These are phyloP conservation scores for Malacosoma neustria DNA, from an alignment of 2,888 invertebrate species.

Conservation along the genomic window DNA sequence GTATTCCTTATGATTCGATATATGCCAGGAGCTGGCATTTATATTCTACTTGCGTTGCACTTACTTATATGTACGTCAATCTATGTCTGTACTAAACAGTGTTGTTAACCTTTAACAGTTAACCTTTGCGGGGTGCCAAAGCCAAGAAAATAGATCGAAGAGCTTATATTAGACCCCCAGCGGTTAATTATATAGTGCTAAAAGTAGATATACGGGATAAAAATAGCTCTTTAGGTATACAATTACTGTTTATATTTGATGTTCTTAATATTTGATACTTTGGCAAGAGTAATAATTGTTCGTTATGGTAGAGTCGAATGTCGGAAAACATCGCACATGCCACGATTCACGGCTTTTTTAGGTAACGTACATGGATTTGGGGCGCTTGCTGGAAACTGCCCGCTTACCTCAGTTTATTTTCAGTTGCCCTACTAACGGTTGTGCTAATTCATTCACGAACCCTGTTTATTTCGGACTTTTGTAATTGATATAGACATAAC, in stretches of 20 bases:
- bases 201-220: too few species aligned
- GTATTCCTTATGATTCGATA: slow-evolving; percentile 16
- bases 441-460: slow-evolving; percentile 28
- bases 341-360: slow-evolving; percentile 51
- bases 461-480: too few species aligned
- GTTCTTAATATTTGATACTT: too few species aligned
- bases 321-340: slow-evolving; percentile 32
- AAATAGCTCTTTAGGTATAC: too few species aligned
- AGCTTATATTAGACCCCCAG: too few species aligned
- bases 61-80: slow-evolving; percentile 12
- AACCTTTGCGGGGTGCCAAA: slow-evolving; percentile 52
- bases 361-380: slow-evolving; percentile 58
- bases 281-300: too few species aligned
- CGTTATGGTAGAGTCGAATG: slow-evolving; percentile 49
- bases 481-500: too few species aligned
- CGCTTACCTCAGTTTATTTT: slow-evolving; percentile 55
- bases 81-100: slow-evolving; percentile 3
- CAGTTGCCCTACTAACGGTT: slow-evolving; percentile 56
- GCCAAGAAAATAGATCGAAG: slow-evolving; percentile 60
- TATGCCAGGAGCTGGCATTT: slow-evolving; percentile 14
- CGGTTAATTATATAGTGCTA: too few species aligned
- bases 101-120: slow-evolving; percentile 1
- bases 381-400: slow-evolving; percentile 63
- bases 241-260: too few species aligned
- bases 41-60: slow-evolving; percentile 28